A percentile compares a stretch with the other conserved stretches of the same genome.
These are phyloP conservation scores for Scolopax rusticola DNA, from an alignment of 2,797 vertebrate species.

Conservation along the genomic window DNA sequence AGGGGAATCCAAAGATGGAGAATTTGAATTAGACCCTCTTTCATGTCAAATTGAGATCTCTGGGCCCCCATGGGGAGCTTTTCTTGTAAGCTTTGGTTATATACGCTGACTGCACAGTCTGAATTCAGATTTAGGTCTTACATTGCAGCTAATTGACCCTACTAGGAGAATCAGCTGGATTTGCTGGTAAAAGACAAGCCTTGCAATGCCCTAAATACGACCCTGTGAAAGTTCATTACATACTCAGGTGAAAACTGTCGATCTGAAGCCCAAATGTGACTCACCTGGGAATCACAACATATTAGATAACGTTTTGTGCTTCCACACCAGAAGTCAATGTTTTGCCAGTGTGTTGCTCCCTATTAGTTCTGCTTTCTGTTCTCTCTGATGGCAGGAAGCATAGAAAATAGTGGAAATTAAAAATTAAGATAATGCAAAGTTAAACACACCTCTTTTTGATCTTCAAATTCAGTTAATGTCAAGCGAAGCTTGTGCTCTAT, in stretches of 20 bases:
- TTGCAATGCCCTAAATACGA: neutral
- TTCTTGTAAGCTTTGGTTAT: neutral
- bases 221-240: neutral
- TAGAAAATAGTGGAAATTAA: constrained; percentile 5
- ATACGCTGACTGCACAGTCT: neutral
- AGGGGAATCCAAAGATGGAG: neutral
- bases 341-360: neutral
- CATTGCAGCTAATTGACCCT: neutral
- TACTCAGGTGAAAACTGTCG: neutral
- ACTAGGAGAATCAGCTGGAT: neutral
- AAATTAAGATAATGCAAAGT: neutral
- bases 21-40: neutral
- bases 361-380: neutral
- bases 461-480: neutral
- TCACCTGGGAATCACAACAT: neutral
- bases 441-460: constrained; percentile 22
- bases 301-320: neutral
- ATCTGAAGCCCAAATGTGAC: neutral
- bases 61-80: fast-evolving
- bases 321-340: neutral
- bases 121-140: neutral
- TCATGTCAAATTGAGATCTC: neutral
- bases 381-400: neutral
- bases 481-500: neutral
- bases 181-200: neutral